These are phyloP conservation scores for Formica aserva DNA, from an alignment of 2,888 invertebrate species.

Conservation along the genomic window DNA sequence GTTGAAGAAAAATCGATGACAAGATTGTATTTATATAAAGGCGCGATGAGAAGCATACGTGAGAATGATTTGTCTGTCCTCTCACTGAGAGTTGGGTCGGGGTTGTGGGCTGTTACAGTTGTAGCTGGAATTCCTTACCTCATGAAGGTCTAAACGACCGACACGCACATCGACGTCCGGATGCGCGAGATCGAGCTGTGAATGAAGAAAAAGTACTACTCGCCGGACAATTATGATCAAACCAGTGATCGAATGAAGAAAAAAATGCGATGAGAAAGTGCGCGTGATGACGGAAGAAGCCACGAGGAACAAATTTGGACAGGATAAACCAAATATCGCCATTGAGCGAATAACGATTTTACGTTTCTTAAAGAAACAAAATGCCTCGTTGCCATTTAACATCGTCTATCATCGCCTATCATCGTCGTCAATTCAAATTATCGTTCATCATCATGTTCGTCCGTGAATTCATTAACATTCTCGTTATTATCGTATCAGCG, in stretches of 20 bases:
- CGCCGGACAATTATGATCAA: constrained; percentile 2
- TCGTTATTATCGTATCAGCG: constrained; percentile 60
- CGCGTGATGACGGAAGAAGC: constrained; percentile 4
- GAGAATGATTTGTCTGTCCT: constrained; percentile 63
- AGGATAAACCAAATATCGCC: constrained; percentile 48
- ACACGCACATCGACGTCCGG: constrained; percentile 49
- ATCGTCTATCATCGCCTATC: constrained; percentile 13
- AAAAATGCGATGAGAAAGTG: constrained; percentile 39
- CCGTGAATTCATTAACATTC: constrained; percentile 58
- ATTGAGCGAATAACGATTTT: constrained; percentile 36
- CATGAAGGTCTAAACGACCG: constrained; percentile 82
- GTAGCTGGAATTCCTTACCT: constrained; percentile 84
- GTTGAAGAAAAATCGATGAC: constrained; percentile 40
- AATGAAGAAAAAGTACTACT: constrained; percentile 35
- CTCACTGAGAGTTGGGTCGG: constrained; percentile 73
- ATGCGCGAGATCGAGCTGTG: constrained; percentile 39
- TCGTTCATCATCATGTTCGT: constrained; percentile 30
- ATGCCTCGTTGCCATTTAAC: constrained; percentile 12
- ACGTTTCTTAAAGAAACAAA: constrained; percentile 33
- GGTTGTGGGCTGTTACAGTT: constrained; percentile 83
- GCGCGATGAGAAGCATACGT: constrained; percentile 58
- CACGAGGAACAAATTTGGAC: constrained; percentile 14
- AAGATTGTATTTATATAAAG: constrained; percentile 45
- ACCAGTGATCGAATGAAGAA: not conserved
- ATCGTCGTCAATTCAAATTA: constrained; percentile 2